phyloP scores from a whole-genome alignment of 2,113 vertebrate genomes.

The Pavo muticus region DNA sequence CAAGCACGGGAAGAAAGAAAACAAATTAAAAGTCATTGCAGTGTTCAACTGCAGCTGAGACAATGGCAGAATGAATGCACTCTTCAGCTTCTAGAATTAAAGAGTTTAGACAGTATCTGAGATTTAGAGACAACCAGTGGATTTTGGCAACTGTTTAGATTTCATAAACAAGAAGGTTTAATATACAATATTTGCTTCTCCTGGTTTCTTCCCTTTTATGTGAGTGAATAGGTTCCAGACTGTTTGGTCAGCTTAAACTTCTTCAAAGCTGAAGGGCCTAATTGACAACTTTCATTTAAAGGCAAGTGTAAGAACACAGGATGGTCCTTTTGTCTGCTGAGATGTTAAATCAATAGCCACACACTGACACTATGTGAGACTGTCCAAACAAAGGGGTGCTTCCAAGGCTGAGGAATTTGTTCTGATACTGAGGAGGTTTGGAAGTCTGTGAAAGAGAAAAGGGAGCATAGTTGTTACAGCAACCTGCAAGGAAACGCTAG shows the following conservation, averaged over 20 bases:
- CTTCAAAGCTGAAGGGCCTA: slow-evolving; percentile 61
- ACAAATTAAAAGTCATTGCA: slow-evolving; percentile 40
- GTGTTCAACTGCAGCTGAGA: slow-evolving; percentile 36
- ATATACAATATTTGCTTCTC: slow-evolving; percentile 56
- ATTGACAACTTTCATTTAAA: slow-evolving; percentile 72
- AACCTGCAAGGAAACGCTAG: slow-evolving; percentile 33
- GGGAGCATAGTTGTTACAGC: slow-evolving; percentile 64
- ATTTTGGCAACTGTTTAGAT: slow-evolving; percentile 28
- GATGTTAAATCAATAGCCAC: slow-evolving; percentile 54
- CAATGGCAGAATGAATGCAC: slow-evolving; percentile 35
- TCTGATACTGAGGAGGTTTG: slow-evolving; percentile 21
- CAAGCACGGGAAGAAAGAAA: slow-evolving; percentile 17
- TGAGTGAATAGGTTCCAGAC: slow-evolving; percentile 39
- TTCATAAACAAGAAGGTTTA: slow-evolving; percentile 58
- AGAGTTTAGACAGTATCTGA: slow-evolving; percentile 35
- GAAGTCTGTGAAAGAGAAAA: slow-evolving; percentile 50
- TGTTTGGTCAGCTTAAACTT: slow-evolving; percentile 65
- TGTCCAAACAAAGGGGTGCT: slow-evolving; percentile 63
- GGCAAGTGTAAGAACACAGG: slow-evolving; percentile 50
- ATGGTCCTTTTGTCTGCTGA: slow-evolving; percentile 43
- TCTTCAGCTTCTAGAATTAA: slow-evolving; percentile 39
- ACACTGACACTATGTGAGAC: background rate
- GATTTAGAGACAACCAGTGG: background rate
- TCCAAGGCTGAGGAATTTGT: slow-evolving; percentile 71
- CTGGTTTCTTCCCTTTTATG: slow-evolving; percentile 50